These are phyloP conservation scores for Miichthys miiuy DNA, from an alignment of 2,797 vertebrate species.

Conservation along the genomic window DNA sequence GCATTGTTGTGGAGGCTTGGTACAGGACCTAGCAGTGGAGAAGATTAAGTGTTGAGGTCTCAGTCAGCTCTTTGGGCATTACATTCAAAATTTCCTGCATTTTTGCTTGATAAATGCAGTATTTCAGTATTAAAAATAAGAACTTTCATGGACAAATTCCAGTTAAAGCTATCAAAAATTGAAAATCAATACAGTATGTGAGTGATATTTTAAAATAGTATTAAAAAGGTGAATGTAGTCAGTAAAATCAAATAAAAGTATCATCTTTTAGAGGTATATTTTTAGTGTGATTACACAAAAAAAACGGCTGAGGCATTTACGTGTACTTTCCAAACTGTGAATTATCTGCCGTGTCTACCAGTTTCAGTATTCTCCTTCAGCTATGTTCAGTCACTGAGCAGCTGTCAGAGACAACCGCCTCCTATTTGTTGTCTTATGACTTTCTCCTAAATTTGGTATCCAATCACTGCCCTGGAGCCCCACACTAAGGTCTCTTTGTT, in stretches of 20 bases:
- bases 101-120: not conserved
- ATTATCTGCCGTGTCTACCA: constrained; percentile 17
- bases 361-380: constrained; percentile 15
- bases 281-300: not conserved
- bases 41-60: constrained; percentile 25
- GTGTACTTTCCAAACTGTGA: constrained; percentile 32
- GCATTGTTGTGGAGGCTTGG: constrained; percentile 12
- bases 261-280: not conserved
- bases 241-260: no score
- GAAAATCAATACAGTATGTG: not conserved
- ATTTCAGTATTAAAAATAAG: not conserved
- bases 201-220: not conserved
- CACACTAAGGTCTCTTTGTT: constrained; percentile 60
- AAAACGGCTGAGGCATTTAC: constrained; percentile 6
- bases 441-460: constrained; percentile 36
- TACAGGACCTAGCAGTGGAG: not conserved
- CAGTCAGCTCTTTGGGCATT: constrained; percentile 11
- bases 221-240: not conserved
- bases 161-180: not conserved
- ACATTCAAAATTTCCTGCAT: constrained; percentile 1
- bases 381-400: not conserved
- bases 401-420: constrained; percentile 13
- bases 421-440: constrained; percentile 28
- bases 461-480: constrained; percentile 47
- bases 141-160: not conserved